A percentile compares a stretch with the other conserved stretches of the same genome.
Evolutionary conservation across 2,888 invertebrate genomes (phyloP).

Genomic region (Fragum fragum): DNA sequence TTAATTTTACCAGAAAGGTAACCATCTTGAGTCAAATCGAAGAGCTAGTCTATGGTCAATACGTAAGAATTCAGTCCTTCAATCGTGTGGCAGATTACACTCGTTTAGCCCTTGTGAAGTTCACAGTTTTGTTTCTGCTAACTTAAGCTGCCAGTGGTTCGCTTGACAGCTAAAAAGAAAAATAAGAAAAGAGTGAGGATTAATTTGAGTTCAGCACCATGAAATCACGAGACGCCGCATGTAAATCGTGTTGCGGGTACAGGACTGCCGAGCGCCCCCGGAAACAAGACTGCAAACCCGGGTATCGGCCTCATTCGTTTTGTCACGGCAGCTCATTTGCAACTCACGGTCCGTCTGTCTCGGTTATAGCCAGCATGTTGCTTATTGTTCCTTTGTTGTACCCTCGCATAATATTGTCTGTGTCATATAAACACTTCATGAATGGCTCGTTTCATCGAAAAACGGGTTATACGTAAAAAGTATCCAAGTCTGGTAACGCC

Average conservation of each 20-base stretch:
- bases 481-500: too few relatives aligned
- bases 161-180: neutral
- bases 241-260: slow-evolving; percentile 16
- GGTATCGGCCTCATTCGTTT: slow-evolving; percentile 15
- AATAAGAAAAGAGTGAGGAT: neutral
- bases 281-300: slow-evolving; percentile 12
- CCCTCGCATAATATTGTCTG: slow-evolving; percentile 14
- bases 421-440: slow-evolving; percentile 11
- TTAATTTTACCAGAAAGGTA: too few relatives aligned
- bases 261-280: slow-evolving; percentile 29
- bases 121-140: too few relatives aligned
- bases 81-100: too few relatives aligned
- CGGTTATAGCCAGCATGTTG: slow-evolving; percentile 20
- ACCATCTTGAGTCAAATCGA: too few relatives aligned
- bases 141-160: too few relatives aligned
- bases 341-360: slow-evolving; percentile 16
- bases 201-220: neutral
- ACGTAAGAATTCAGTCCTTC: too few relatives aligned
- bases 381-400: slow-evolving; percentile 15
- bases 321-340: slow-evolving; percentile 33
- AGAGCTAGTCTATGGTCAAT: too few relatives aligned
- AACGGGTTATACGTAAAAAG: too few relatives aligned
- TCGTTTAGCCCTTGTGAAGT: too few relatives aligned
- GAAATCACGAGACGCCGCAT: slow-evolving; percentile 5
- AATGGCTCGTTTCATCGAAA: neutral